phyloP scores from a whole-genome alignment of 1,140 invertebrate genomes.

The Penaeus chinensis region DNA sequence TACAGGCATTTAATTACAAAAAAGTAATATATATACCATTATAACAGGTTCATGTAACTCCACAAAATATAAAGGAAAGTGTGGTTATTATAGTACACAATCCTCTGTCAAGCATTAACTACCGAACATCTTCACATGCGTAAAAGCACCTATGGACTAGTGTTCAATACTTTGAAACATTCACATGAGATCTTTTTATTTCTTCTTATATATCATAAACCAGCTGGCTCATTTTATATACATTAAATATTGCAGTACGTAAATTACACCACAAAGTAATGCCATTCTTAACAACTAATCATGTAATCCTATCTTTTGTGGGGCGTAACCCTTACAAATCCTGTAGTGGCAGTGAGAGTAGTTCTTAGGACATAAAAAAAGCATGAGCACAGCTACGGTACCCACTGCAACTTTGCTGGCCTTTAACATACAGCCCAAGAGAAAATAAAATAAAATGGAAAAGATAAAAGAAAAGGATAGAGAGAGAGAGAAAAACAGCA shows the following conservation, averaged over 20 bases:
- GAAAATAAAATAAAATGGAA: not conserved
- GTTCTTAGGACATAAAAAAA: constrained; percentile 1
- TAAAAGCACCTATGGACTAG: constrained; percentile 18
- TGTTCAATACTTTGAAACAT: not conserved
- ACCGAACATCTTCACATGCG: constrained; percentile 2
- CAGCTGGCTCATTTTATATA: constrained; percentile 18
- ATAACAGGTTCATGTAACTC: not conserved
- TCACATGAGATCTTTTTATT: constrained; percentile 13
- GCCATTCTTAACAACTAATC: constrained; percentile 11
- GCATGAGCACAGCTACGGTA: not conserved
- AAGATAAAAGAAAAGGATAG: not conserved
- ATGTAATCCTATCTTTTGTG: not conserved
- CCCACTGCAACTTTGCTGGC: not conserved
- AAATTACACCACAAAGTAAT: constrained; percentile 7
- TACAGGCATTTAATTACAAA: too few species aligned
- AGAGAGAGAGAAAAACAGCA: not conserved
- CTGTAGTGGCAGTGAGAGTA: constrained; percentile 14
- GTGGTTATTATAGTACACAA: not conserved
- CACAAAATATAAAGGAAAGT: constrained; percentile 5
- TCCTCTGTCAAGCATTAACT: not conserved
- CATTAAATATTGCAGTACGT: constrained; percentile 1
- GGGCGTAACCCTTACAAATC: constrained; percentile 3
- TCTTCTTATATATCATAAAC: not conserved
- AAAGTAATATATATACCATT: constrained; percentile 1
- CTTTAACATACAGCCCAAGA: not conserved